phyloP scores from a whole-genome alignment of 1,140 invertebrate species.

The Sycophila sp. region DNA sequence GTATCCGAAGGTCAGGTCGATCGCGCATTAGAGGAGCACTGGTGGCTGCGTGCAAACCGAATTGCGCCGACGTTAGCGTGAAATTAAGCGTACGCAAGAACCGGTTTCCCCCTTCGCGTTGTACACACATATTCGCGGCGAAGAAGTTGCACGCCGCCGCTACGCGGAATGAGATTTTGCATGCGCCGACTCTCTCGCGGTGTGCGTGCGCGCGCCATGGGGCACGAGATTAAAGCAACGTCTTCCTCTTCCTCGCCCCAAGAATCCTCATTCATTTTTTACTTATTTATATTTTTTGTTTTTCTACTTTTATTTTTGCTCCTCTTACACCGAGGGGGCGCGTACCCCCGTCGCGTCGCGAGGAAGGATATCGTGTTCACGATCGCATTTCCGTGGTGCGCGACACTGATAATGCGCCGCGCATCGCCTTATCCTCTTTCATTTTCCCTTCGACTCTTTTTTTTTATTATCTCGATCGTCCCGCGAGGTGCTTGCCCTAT shows the following conservation, averaged over 20 bases:
- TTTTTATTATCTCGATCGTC: background rate
- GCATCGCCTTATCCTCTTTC: too few species aligned
- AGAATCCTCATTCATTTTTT: background rate
- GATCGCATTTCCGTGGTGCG: conserved; percentile 27
- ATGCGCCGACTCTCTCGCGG: too few species aligned
- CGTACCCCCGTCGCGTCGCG: background rate
- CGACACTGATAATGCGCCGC: conserved; percentile 22
- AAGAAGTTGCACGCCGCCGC: conserved; percentile 36
- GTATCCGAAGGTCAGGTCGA: conserved; percentile 14
- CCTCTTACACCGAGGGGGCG: background rate
- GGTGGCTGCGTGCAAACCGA: conserved; percentile 61
- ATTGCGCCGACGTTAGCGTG: conserved; percentile 63
- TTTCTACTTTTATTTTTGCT: background rate
- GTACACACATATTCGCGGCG: conserved; percentile 21
- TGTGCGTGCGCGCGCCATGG: conserved; percentile 12
- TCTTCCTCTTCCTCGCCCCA: background rate
- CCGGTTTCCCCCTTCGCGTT: conserved; percentile 51
- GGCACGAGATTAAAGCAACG: conserved; percentile 21
- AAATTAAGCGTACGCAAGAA: conserved; percentile 64
- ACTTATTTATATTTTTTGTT: background rate
- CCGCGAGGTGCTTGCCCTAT: background rate
- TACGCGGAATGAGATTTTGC: conserved; percentile 19
- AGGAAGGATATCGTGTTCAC: conserved; percentile 31
- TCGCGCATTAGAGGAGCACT: conserved; percentile 51
- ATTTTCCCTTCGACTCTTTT: too few species aligned